Conservation (phyloP, 2,888 invertebrate species). For the Brachyopa scutellaris region DNA sequence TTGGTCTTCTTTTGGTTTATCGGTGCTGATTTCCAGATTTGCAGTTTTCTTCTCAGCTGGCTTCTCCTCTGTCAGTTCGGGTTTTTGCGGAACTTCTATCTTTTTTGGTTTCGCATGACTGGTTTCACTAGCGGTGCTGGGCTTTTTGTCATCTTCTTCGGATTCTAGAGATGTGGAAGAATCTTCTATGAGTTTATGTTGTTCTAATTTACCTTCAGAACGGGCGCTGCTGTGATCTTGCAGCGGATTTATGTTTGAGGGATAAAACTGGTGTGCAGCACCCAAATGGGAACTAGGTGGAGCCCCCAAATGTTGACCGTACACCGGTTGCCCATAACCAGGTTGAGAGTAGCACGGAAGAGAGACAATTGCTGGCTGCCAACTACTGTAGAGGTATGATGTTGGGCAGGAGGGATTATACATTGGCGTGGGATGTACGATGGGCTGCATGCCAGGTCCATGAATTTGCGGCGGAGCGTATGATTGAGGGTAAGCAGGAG, state of each 20-base stretch:
- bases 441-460: neutral
- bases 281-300: conserved; percentile 3
- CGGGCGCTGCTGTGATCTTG: neutral
- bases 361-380: conserved; percentile 74
- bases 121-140: neutral
- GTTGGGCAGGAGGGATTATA: conserved; percentile 70
- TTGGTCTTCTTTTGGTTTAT: conserved; percentile 25
- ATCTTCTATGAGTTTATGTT: neutral
- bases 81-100: neutral
- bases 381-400: conserved; percentile 71
- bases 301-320: conserved; percentile 73
- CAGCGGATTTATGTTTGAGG: conserved; percentile 18
- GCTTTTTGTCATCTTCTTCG: conserved; percentile 20
- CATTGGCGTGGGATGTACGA: neutral
- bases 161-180: conserved; percentile 6
- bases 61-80: conserved; percentile 7
- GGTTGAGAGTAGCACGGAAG: conserved; percentile 41
- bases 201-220: conserved; percentile 12
- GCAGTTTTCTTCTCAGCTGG: conserved; percentile 18
- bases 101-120: neutral
- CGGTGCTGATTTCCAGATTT: neutral
- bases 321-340: conserved; percentile 36
- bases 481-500: too few relatives aligned
- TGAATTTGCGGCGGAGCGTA: too few relatives aligned
- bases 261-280: conserved; percentile 10